phyloP scores from a whole-genome alignment of 2,113 vertebrate species.

The Genyomyrus donnyi region DNA sequence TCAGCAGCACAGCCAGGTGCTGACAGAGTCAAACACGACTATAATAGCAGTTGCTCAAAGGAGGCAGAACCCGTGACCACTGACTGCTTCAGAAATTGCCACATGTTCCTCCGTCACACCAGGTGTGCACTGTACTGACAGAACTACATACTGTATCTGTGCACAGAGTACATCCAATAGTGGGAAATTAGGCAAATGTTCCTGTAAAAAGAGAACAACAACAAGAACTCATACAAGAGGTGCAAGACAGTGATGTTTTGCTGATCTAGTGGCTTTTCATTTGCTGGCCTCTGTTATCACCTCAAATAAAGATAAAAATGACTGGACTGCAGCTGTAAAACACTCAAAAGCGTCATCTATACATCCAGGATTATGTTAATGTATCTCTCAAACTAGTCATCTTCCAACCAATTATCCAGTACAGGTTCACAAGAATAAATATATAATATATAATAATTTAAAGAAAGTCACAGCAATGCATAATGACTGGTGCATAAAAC shows the following conservation, averaged over 20 bases:
- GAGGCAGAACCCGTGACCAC: background rate
- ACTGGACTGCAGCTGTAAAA: background rate
- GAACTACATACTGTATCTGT: background rate
- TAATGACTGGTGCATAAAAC: background rate
- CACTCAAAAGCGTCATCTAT: background rate
- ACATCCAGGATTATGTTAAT: background rate
- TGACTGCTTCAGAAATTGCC: background rate
- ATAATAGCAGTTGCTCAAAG: background rate
- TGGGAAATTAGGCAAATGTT: background rate
- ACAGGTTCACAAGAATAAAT: background rate
- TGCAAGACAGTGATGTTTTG: background rate
- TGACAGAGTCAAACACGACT: background rate
- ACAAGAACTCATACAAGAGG: background rate
- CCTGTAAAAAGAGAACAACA: background rate
- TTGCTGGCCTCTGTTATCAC: background rate
- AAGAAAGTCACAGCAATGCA: background rate
- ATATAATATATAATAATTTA: background rate
- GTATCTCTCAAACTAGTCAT: background rate
- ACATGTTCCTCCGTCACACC: background rate
- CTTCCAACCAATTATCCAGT: background rate
- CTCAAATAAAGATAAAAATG: background rate
- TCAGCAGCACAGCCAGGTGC: background rate
- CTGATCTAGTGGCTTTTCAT: background rate
- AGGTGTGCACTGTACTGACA: background rate
- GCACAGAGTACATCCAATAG: background rate